Percentiles rank a stretch among this genome's conserved stretches.
Evolutionary conservation across 2,797 vertebrate species (phyloP).

Genomic region (Semotilus atromaculatus): DNA sequence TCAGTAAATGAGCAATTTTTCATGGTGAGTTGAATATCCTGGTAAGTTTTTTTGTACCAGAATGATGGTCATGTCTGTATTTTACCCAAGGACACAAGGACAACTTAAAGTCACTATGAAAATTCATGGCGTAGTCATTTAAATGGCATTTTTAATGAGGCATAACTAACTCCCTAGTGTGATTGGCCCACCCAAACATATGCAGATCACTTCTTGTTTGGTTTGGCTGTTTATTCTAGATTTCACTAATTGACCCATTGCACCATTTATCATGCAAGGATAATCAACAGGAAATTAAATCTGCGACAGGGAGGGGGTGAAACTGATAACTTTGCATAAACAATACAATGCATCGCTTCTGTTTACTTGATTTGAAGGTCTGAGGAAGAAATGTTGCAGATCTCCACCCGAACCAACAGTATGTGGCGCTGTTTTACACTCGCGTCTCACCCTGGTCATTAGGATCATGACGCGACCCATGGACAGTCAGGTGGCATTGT

Average conservation of each 20-base stretch:
- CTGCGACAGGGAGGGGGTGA: slow-evolving; percentile 28
- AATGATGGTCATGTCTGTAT: background rate
- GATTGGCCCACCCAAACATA: slow-evolving; percentile 33
- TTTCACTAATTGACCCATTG: slow-evolving; percentile 60
- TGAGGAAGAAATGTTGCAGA: background rate
- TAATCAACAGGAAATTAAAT: slow-evolving; percentile 59
- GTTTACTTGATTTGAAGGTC: background rate
- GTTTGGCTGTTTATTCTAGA: slow-evolving; percentile 29
- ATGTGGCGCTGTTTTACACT: background rate
- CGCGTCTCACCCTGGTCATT: background rate
- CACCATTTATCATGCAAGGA: slow-evolving; percentile 51
- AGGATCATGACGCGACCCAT: slow-evolving; percentile 30
- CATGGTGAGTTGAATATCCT: background rate
- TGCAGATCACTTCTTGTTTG: slow-evolving; percentile 14
- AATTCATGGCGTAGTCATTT: background rate
- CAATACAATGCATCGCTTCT: background rate
- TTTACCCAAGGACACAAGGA: slow-evolving; percentile 26
- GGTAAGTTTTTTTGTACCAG: background rate
- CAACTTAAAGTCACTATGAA: slow-evolving; percentile 6
- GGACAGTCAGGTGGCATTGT: slow-evolving; percentile 37
- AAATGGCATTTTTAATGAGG: slow-evolving; percentile 30
- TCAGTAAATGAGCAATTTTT: slow-evolving; percentile 3
- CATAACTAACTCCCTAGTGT: slow-evolving; percentile 11
- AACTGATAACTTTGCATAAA: slow-evolving; percentile 14
- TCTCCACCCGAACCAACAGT: background rate